Evolutionary conservation across 2,797 vertebrate genomes (phyloP), one percentile per base, ranked within the genome.

Genomic region (Myiothlypis chrysogaster): DNA sequence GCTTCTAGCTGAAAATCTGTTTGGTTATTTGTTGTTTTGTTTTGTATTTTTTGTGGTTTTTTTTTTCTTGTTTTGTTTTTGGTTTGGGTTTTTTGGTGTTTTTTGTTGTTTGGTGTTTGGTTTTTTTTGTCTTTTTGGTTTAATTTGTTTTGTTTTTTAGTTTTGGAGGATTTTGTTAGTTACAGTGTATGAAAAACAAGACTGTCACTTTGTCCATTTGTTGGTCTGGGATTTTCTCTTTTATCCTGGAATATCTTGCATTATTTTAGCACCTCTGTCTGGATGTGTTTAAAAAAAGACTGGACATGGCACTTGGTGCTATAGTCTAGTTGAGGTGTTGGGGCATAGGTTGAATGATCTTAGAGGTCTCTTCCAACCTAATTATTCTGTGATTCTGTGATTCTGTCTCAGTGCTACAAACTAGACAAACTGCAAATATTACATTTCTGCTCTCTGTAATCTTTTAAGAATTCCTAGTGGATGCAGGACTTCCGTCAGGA

Each of bases 21-120:
- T 43, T 14, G 4, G 10, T 3, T 37, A 27, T 34, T 9, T 0
- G 1, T 5, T 37, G 7, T 4, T 28, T 50, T 11, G 49, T 28
- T 50, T 50, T 50, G 49, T 50, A 28, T 50, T 10, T 50, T 50
- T 50, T 49, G 25, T 24, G 15, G 22, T 9, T 21, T 6, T 28
- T 50, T 9, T 18, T 30, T 32, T 12, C 8, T 24, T 41, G 18
- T 10, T 35, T 46, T 64, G 15, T 5, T n/a, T 20, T 27, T 55
- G 20, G 32, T n/a, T 55, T n/a, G 13, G 20, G 3, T 53, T n/a
- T 52, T 53, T n/a, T n/a, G 20, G 52, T 22, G 20, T 9, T 55
- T 55, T 32, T 53, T 53, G 10, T 50, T 28, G 6, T 50, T 50
- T 27, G 10, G 27, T 18, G 18, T 20, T 47, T 49, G 44, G 44